phyloP scores from a whole-genome alignment of 2,113 vertebrate species.

The Varanus komodoensis region DNA sequence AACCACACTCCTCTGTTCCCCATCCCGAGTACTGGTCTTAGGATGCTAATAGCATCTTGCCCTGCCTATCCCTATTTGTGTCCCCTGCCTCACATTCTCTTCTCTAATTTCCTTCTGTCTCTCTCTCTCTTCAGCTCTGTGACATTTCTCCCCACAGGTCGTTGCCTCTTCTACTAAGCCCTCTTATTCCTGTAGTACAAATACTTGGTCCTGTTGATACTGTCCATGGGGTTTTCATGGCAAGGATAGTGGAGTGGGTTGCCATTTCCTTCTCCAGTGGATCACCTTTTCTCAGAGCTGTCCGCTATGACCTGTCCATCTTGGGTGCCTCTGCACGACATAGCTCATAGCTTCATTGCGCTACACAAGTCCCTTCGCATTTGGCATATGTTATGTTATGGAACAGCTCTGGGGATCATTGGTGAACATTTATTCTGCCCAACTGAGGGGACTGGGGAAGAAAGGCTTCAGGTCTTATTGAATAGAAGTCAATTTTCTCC shows the following conservation, averaged over 20 bases:
- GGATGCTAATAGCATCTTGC: background rate
- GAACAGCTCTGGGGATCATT: background rate
- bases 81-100: background rate
- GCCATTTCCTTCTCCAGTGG: no score
- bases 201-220: background rate
- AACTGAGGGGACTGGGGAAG: slow-evolving; percentile 52
- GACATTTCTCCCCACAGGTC: background rate
- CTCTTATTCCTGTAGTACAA: background rate
- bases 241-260: no score
- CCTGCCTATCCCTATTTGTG: background rate
- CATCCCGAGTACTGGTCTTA: background rate
- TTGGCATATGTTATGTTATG: background rate
- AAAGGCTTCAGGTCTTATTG: slow-evolving; percentile 61
- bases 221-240: no score
- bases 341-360: no score
- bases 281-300: no score
- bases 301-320: no score
- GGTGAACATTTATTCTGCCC: slow-evolving; percentile 40
- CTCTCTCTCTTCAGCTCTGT: background rate
- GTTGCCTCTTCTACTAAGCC: background rate
- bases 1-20: background rate
- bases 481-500: slow-evolving; percentile 71
- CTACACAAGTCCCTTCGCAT: background rate
- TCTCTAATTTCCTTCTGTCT: background rate
- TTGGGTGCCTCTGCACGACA: no score